A percentile compares a stretch with the other conserved stretches of the same genome.
Conservation (phyloP, 2,113 vertebrate genomes). For the Gymnobelideus leadbeateri region DNA sequence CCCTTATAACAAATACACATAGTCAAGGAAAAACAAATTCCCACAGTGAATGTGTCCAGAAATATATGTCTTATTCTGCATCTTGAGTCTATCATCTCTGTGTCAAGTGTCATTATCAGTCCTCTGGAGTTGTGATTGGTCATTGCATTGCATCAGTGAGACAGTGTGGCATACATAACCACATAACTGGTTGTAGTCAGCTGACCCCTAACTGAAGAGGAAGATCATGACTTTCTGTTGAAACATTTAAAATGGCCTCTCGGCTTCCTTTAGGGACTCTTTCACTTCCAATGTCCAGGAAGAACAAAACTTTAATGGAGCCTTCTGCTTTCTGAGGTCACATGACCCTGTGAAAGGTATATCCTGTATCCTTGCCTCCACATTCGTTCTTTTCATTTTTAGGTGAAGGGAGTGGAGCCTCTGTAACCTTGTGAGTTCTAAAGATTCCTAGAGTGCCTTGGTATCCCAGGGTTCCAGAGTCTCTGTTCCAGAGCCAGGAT, state of each 20-base stretch:
- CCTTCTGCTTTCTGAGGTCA: neutral
- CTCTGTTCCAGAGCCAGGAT: neutral
- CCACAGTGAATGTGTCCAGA: neutral
- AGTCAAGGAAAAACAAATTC: neutral
- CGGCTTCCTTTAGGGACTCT: neutral
- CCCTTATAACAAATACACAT: neutral
- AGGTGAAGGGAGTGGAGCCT: neutral
- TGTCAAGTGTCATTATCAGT: neutral
- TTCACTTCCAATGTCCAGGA: neutral
- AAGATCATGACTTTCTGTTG: neutral
- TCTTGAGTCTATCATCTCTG: neutral
- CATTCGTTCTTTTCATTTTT: neutral
- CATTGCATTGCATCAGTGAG: neutral
- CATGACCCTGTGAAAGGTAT: neutral
- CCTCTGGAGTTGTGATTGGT: neutral
- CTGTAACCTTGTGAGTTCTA: neutral
- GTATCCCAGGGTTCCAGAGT: neutral
- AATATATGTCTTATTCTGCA: neutral
- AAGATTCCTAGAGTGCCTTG: neutral
- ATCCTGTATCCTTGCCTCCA: neutral
- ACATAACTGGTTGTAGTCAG: neutral
- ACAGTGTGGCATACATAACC: neutral
- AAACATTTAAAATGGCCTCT: neutral
- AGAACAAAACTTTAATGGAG: neutral
- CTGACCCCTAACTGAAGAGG: neutral